Percentiles rank a stretch among this genome's conserved stretches.
These are phyloP conservation scores for Melangyna quadrimaculata DNA, from an alignment of 2,888 invertebrate genomes.

Conservation along the genomic window DNA sequence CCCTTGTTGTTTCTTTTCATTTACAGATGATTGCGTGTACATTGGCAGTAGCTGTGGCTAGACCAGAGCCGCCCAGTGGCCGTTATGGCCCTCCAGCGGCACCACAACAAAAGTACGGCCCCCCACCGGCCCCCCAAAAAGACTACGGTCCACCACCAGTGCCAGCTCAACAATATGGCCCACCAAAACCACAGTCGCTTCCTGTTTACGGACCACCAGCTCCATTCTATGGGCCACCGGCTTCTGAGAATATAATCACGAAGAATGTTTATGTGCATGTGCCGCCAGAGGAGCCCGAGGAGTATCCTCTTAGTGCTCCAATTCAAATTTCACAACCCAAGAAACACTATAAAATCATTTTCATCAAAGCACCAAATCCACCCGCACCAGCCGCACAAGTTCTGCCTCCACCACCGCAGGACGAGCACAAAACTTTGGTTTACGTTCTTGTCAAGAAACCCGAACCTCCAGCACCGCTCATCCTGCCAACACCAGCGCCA, in stretches of 20 bases:
- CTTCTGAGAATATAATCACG: constrained; percentile 78
- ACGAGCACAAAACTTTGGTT: constrained; percentile 93
- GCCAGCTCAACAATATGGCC: constrained; percentile 72
- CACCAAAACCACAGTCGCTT: constrained; percentile 75
- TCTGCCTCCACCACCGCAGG: constrained; percentile 87
- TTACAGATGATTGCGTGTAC: constrained; percentile 77
- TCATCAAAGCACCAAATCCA: constrained; percentile 83
- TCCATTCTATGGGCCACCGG: constrained; percentile 79
- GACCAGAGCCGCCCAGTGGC: constrained; percentile 80
- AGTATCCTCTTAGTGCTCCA: constrained; percentile 79
- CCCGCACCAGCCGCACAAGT: constrained; percentile 82
- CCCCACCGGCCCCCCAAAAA: constrained; percentile 77
- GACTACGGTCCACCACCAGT: constrained; percentile 77
- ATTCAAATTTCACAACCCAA: constrained; percentile 81
- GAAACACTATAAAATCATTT: constrained; percentile 84
- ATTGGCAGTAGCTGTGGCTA: constrained; percentile 80
- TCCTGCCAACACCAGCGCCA: constrained; percentile 89
- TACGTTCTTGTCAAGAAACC: constrained; percentile 95
- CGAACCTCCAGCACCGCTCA: constrained; percentile 90
- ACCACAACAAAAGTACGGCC: constrained; percentile 72
- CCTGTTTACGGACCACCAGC: constrained; percentile 79
- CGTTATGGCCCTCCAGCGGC: constrained; percentile 78
- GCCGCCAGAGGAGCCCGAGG: constrained; percentile 82
- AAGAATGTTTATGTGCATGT: constrained; percentile 83
- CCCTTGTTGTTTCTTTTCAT: neutral